phyloP scores from a whole-genome alignment of 35 echinoderm and acorn worm species.

The Lytechinus pictus region DNA sequence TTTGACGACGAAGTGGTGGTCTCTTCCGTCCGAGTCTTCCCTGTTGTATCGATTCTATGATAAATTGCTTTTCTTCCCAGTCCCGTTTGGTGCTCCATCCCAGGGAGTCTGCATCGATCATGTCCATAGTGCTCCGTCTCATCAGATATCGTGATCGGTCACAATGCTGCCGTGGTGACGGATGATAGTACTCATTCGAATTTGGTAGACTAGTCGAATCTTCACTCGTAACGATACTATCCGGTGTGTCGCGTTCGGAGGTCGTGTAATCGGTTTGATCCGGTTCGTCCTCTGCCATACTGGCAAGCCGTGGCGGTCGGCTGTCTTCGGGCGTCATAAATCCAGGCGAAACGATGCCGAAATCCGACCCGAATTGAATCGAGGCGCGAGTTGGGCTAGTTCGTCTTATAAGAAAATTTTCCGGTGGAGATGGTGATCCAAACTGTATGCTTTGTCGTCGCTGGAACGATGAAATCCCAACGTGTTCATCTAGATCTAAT shows the following conservation, averaged over 20 bases:
- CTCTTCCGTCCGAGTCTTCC: not conserved
- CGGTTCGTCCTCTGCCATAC: conserved; percentile 27
- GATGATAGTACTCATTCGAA: not conserved
- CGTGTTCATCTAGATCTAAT: not conserved
- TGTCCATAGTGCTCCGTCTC: not conserved
- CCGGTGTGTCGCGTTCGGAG: not conserved
- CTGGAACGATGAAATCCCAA: not conserved
- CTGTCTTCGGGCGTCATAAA: not conserved
- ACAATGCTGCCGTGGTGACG: not conserved
- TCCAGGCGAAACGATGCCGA: not conserved
- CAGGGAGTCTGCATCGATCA: not conserved
- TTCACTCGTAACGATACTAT: not conserved
- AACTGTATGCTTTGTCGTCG: conserved; percentile 27
- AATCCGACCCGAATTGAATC: conserved; percentile 33
- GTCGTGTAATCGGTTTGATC: not conserved
- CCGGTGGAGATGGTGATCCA: not conserved
- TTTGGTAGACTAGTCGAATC: not conserved
- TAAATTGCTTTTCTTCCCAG: not conserved
- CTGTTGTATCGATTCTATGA: not conserved
- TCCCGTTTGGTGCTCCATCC: not conserved
- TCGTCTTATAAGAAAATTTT: not conserved
- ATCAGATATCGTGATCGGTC: not conserved
- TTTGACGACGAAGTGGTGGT: not conserved
- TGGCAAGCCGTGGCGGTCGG: not conserved
- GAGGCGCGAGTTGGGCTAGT: conserved; percentile 35